Evolutionary conservation across 2,797 vertebrate species (phyloP), one percentile per base, ranked within the genome.

Genomic region (Melopsittacus undulatus): DNA sequence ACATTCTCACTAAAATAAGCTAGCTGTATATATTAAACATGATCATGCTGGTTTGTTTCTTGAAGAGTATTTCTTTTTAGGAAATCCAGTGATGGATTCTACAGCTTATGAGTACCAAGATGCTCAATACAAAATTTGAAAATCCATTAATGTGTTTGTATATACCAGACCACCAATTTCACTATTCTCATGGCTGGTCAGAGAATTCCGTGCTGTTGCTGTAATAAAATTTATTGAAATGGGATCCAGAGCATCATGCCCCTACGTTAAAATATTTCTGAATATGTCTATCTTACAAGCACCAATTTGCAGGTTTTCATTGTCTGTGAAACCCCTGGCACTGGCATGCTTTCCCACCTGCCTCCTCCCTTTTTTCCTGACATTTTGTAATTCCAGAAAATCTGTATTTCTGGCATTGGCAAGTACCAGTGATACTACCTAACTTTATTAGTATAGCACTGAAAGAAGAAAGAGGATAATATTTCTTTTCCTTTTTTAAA

Each of bases 341-440:
- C 30, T 74, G 81, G 51, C 32, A 34, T 29, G 38, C 23, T 27
- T 38, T 59, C 56, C 34, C n/a, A 9, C 7, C 15, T 17, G n/a
- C n/a, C 7, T 36, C 23, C 56, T 36, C 34, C 34, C 15, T 7
- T 59, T 86, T n/a, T 11, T 16, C 40, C 87, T 92, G 73, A 64
- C 76, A 45, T 93, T 97, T 94, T 89, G 59, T 96, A 82, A 87
- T 96, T 95, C 80, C 78, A 77, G 70, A 85, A 89, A 94, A 87
- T 92, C 80, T 93, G 42, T 88, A 56, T 90, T 93, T 46, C 89
- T 95, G 91, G 89, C 94, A 66, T 48, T 67, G 49, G 19, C 42
- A 89, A 78, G 74, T 77, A 42, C 61, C 61, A 63, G 66, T 86
- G 63, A 26, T 67, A 10, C 34, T 64, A 7, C 36, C 70, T 82